phyloP scores from a whole-genome alignment of 2,113 vertebrate genomes.

The Chlamydotis undulata region DNA sequence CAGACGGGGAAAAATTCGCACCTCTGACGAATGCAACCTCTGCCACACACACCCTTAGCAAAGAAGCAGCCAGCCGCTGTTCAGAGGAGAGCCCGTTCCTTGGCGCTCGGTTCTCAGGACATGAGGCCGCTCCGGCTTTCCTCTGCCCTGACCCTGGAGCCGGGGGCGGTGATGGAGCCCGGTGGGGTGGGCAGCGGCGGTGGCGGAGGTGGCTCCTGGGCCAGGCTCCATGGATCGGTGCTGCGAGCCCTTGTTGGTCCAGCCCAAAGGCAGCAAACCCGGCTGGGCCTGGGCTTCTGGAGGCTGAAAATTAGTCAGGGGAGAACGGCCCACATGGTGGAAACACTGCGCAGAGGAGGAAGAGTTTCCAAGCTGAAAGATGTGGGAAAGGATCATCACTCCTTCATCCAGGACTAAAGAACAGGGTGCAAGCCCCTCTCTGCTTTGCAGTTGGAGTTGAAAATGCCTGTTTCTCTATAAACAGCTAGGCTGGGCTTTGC shows the following conservation, averaged over 20 bases:
- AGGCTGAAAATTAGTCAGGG: too few relatives aligned
- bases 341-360: not conserved
- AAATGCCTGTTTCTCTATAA: not conserved
- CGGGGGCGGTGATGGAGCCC: not conserved
- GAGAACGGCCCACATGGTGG: not conserved
- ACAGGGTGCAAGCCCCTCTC: fast-evolving
- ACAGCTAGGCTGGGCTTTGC: not conserved
- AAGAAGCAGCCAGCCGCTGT: fast-evolving
- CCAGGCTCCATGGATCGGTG: too few relatives aligned
- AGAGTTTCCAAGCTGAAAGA: not conserved
- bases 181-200: too few relatives aligned
- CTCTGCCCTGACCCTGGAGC: not conserved
- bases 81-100: not conserved
- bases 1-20: fast-evolving
- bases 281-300: too few relatives aligned
- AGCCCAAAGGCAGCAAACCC: too few relatives aligned
- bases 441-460: not conserved
- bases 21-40: too few relatives aligned
- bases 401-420: not conserved
- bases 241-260: too few relatives aligned
- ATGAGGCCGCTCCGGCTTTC: not conserved
- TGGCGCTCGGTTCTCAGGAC: too few relatives aligned
- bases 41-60: not conserved
- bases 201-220: not conserved
- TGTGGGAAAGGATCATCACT: not conserved